These are phyloP conservation scores for Nyctereutes procyonoides DNA, from an alignment of 2,113 vertebrate genomes.

Conservation along the genomic window DNA sequence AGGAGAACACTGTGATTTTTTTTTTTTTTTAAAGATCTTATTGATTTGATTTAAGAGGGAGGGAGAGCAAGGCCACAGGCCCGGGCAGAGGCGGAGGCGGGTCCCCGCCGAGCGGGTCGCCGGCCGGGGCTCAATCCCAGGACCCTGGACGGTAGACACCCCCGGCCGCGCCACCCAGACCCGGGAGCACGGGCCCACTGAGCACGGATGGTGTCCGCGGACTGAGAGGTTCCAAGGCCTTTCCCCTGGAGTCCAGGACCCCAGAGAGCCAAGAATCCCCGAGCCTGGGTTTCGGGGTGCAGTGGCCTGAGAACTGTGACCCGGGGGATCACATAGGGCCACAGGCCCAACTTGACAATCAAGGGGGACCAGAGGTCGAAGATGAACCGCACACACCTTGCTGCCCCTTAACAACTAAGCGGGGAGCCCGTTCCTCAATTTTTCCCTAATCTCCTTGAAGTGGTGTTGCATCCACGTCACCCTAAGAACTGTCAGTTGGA, in stretches of 20 bases:
- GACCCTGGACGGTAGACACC: no score
- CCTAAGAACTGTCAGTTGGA: neutral
- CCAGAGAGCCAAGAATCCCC: neutral
- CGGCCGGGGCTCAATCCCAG: no score
- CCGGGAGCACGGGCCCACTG: no score
- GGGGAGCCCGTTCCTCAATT: neutral
- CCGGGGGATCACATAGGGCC: neutral
- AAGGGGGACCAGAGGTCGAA: neutral
- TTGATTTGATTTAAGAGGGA: no score
- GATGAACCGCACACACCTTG: neutral
- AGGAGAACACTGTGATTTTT: neutral
- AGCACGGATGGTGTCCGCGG: no score
- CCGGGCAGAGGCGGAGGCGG: no score
- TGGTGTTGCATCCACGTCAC: neutral
- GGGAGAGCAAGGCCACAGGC: no score
- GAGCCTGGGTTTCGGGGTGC: neutral
- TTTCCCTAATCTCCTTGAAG: constrained; percentile 23
- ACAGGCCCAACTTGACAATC: neutral
- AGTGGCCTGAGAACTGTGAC: neutral
- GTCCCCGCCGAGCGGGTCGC: no score
- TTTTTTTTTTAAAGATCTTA: no score
- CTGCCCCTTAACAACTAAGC: neutral
- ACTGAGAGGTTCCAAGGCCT: neutral
- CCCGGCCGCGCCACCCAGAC: no score
- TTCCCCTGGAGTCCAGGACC: neutral